Conservation (phyloP, 2,888 invertebrate genomes). For the Spilarctia lutea region DNA sequence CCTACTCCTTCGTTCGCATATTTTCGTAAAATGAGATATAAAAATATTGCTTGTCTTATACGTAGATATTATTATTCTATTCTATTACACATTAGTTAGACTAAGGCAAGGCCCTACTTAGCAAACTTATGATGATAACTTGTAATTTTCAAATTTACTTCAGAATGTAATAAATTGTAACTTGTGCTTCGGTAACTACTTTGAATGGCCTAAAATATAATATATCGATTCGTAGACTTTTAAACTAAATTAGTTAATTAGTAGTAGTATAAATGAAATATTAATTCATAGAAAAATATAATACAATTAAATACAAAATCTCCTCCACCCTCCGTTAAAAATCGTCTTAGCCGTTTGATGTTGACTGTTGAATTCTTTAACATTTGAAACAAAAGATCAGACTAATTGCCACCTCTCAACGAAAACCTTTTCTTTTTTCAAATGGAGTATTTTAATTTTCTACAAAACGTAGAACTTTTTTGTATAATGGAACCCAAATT, state of each 20-base stretch:
- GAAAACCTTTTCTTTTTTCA: neutral
- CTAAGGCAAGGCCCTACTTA: too few relatives aligned
- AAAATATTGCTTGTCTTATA: too few relatives aligned
- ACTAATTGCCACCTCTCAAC: conserved; percentile 11
- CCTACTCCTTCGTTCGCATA: too few relatives aligned
- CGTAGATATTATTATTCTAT: too few relatives aligned
- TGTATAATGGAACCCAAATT: neutral
- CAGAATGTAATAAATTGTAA: neutral
- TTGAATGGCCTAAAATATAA: neutral
- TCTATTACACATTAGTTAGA: too few relatives aligned
- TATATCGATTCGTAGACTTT: neutral
- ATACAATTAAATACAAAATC: neutral
- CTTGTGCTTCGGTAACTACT: neutral
- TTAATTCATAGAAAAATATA: neutral
- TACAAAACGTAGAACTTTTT: neutral
- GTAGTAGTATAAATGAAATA: neutral
- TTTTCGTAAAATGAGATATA: too few relatives aligned
- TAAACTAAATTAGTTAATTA: neutral
- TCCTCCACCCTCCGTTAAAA: neutral
- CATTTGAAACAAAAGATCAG: conserved; percentile 28
- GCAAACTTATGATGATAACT: too few relatives aligned
- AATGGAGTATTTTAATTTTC: neutral
- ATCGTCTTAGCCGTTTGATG: conserved; percentile 32
- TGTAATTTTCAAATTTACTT: too few relatives aligned
- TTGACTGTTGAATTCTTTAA: conserved; percentile 13